A percentile compares a stretch with the other conserved stretches of the same genome.
These are phyloP conservation scores for Aphrocallistes beatrix DNA, from an alignment of 37 sponge, comb jelly and placozoan species.

Conservation along the genomic window DNA sequence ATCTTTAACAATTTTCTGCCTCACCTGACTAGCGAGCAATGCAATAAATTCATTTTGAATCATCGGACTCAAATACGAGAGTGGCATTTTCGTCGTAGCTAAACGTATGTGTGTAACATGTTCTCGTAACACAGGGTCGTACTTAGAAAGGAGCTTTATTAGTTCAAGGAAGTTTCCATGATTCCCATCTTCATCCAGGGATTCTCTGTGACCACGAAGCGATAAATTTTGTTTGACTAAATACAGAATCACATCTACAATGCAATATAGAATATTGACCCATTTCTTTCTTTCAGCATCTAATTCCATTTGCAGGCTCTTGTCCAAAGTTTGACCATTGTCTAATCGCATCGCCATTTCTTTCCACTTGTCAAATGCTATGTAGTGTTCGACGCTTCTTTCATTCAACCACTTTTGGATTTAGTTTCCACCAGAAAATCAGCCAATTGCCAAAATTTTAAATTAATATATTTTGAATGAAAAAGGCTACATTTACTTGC, in stretches of 20 bases:
- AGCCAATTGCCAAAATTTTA: no score
- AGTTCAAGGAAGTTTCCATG: background rate
- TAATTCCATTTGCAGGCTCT: background rate
- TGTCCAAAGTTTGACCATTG: conserved; percentile 10
- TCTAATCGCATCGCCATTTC: background rate
- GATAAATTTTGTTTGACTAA: background rate
- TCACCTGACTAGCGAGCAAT: conserved; percentile 13
- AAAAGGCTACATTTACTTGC: no score
- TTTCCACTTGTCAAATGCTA: conserved; percentile 12
- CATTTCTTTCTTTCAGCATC: conserved; percentile 6
- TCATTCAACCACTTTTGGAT: conserved; percentile 3
- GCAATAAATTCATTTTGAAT: conserved; percentile 4
- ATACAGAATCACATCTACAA: background rate
- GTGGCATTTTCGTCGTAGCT: background rate
- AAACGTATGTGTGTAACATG: background rate
- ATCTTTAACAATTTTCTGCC: background rate
- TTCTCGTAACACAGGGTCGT: conserved; percentile 12
- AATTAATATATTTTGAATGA: no score
- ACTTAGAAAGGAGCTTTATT: background rate
- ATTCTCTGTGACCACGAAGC: background rate
- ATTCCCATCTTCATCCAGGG: conserved; percentile 10
- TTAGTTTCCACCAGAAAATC: background rate
- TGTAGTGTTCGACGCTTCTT: background rate
- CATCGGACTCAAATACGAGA: conserved; percentile 17
- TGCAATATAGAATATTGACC: background rate